Evolutionary conservation across 2,888 invertebrate genomes (phyloP), one percentile per base, ranked within the genome.

Genomic region (Tortricodes alternella): DNA sequence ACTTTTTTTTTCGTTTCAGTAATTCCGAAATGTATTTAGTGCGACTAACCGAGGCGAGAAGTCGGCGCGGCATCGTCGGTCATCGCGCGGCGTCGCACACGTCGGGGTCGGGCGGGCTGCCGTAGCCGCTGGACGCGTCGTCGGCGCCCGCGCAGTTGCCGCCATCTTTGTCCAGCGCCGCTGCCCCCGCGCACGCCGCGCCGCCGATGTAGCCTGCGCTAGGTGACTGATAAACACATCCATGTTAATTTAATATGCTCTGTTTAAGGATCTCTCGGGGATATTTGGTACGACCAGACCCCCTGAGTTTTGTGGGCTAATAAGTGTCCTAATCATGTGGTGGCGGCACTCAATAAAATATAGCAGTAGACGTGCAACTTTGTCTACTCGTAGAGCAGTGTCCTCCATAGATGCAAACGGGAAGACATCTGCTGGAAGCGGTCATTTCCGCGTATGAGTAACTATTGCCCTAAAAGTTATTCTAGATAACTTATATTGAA

Each of bases 41-140:
- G 13, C 13, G 13, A 19, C 70, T 68, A 58, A 90, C 89, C 82
- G 89, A 84, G 79, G 89, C 85, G 73, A 84, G 80, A 67, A 85
- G 83, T 83, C 89, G 89, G 85, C 89, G 89, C 52, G 80, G 78
- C 68, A 85, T 72, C 70, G 75, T 74, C 81, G 89, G 90, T 90
- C 89, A 89, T 89, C 91, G 89, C 62, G 86, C 89, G 62, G 88
- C 88, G 60, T 91, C 91, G 71, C 84, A 92, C 67, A 93, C 93
- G 67, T 94, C 93, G 9, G 94, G 94, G 80, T 94, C 94, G 21
- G 95, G 90, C 64, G 90, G 95, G 83, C 95, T 95, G 69, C 95
- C 95, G 86, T 95, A 95, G 1, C 95, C 95, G 78, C 95, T 95
- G 72, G 95, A 95, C 18, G 94, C 94, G 79, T 95, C 95, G 70